Percentiles rank a stretch among this genome's conserved stretches.
phyloP scores from a whole-genome alignment of 2,113 vertebrate species.

The Neopipo cinnamomea region DNA sequence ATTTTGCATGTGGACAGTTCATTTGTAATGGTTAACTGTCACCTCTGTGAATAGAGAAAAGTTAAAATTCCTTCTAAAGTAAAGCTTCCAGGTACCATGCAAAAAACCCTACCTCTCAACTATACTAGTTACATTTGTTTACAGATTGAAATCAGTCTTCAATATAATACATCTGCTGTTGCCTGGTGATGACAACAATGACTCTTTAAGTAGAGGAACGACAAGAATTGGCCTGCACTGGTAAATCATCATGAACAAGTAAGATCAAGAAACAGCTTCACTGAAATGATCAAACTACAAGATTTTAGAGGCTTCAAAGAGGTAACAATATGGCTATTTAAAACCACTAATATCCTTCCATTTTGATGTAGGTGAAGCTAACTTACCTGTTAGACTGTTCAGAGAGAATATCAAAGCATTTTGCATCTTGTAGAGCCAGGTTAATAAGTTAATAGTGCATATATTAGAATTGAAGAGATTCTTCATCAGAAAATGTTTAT shows the following conservation, averaged over 20 bases:
- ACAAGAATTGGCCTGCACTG: background rate
- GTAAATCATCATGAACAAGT: background rate
- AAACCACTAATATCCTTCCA: background rate
- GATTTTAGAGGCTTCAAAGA: background rate
- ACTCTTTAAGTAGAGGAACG: background rate
- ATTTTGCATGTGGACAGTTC: background rate
- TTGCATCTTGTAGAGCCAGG: background rate
- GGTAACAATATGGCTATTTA: background rate
- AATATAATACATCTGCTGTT: background rate
- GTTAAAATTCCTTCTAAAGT: background rate
- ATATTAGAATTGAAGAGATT: background rate
- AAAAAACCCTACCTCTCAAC: background rate
- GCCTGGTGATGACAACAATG: background rate
- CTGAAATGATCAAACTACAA: background rate
- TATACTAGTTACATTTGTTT: background rate
- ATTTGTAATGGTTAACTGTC: background rate
- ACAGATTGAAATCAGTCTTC: background rate
- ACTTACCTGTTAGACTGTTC: background rate
- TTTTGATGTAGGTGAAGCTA: background rate
- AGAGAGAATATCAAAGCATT: background rate
- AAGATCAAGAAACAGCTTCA: background rate
- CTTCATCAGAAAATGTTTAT: background rate
- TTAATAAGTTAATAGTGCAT: background rate
- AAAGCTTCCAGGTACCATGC: background rate
- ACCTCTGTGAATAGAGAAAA: background rate